A percentile compares a stretch with the other conserved stretches of the same genome.
phyloP scores from a whole-genome alignment of 2,113 vertebrate species.

The Coptodon rendalli region DNA sequence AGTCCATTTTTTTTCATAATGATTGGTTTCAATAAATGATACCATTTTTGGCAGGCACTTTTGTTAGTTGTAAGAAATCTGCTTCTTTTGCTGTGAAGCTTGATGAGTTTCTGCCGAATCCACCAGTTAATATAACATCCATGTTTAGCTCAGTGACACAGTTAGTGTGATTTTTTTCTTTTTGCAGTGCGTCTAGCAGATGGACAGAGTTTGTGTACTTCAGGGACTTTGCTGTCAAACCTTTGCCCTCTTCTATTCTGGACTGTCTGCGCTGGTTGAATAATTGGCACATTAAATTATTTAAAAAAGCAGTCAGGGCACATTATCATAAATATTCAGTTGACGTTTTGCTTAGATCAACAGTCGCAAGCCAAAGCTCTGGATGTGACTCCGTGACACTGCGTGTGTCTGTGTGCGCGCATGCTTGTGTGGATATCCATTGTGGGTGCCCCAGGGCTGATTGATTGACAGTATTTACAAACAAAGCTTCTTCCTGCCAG shows the following conservation, averaged over 20 bases:
- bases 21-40: not conserved
- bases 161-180: not conserved
- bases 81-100: not conserved
- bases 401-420: not conserved
- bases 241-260: conserved; percentile 43
- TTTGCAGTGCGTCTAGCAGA: not conserved
- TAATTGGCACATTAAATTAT: conserved; percentile 65
- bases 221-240: conserved; percentile 36
- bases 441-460: conserved; percentile 30
- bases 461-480: conserved; percentile 65
- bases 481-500: conserved; percentile 45
- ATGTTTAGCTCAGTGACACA: not conserved
- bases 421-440: not conserved
- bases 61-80: not conserved
- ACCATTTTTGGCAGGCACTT: not conserved
- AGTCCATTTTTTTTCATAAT: not conserved
- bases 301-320: conserved; percentile 48
- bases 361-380: conserved; percentile 44
- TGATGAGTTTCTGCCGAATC: not conserved
- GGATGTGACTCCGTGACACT: conserved; percentile 32
- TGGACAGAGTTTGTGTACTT: conserved; percentile 12
- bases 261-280: conserved; percentile 24
- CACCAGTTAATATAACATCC: not conserved
- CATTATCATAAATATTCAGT: conserved; percentile 67
- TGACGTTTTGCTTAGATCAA: conserved; percentile 58